phyloP scores from a whole-genome alignment of 2,888 invertebrate genomes.

The Polydrusus tereticollis region DNA sequence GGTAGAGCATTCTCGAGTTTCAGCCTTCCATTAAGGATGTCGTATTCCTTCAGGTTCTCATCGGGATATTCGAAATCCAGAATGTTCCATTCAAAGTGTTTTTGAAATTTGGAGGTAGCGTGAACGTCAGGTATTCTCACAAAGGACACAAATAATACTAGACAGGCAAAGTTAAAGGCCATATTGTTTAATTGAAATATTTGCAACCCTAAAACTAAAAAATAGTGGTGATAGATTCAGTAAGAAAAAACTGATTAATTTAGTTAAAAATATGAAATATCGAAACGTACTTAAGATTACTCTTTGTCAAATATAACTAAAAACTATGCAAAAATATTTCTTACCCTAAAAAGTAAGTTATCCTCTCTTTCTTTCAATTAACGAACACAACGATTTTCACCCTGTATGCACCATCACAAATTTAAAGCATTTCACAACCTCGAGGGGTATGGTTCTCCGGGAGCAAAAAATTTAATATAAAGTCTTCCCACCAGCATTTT shows the following conservation, averaged over 20 bases:
- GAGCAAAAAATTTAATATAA: background rate
- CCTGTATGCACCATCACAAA: no score
- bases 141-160: background rate
- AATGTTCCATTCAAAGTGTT: conserved; percentile 77
- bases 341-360: no score
- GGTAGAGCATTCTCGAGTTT: conserved; percentile 85
- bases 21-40: conserved; percentile 75
- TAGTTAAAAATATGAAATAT: no score
- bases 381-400: no score
- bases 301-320: no score
- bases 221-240: background rate
- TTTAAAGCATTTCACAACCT: background rate
- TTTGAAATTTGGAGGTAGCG: conserved; percentile 48
- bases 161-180: background rate
- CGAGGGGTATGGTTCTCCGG: background rate
- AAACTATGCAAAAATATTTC: no score
- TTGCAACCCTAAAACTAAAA: background rate
- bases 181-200: background rate
- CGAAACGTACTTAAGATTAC: no score
- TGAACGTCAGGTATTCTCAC: background rate
- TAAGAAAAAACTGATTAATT: no score
- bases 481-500: background rate
- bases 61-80: conserved; percentile 84
- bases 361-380: no score
- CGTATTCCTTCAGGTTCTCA: conserved; percentile 73